Evolutionary conservation across 2,797 vertebrate genomes (phyloP).

Genomic region (Xiphophorus birchmanni): DNA sequence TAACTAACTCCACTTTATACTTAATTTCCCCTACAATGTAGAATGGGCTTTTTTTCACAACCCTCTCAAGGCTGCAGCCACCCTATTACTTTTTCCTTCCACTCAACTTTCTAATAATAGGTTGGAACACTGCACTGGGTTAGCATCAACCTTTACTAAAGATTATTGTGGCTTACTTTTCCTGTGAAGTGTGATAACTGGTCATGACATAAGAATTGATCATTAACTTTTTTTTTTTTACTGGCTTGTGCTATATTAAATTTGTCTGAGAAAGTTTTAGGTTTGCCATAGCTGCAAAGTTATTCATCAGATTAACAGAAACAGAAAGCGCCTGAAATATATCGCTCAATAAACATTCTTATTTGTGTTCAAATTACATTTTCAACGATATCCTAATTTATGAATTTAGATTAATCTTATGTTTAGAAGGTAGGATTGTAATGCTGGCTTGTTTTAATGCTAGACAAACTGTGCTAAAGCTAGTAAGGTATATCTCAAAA

Average conservation of each 20-base stretch:
- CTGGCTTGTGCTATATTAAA: background rate
- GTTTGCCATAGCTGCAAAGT: background rate
- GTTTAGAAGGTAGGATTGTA: background rate
- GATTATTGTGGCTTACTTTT: background rate
- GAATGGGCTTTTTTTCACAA: background rate
- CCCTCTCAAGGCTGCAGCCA: background rate
- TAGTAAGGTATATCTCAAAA: conserved; percentile 4
- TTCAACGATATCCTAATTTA: background rate
- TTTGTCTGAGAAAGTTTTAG: background rate
- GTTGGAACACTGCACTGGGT: background rate
- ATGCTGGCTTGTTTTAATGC: background rate
- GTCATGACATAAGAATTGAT: background rate
- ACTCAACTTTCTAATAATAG: background rate
- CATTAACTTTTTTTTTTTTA: background rate
- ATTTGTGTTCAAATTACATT: background rate
- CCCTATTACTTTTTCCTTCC: background rate
- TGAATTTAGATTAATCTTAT: background rate
- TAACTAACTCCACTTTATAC: background rate
- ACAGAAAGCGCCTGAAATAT: background rate
- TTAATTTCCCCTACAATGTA: background rate
- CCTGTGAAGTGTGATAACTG: background rate
- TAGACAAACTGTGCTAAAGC: conserved; percentile 26
- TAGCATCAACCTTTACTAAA: background rate
- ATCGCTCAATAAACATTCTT: background rate
- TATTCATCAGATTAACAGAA: background rate